Percentiles rank a stretch among this genome's conserved stretches.
Conservation (phyloP, 2,797 vertebrate species). For the Microctenopoma lineatum region DNA sequence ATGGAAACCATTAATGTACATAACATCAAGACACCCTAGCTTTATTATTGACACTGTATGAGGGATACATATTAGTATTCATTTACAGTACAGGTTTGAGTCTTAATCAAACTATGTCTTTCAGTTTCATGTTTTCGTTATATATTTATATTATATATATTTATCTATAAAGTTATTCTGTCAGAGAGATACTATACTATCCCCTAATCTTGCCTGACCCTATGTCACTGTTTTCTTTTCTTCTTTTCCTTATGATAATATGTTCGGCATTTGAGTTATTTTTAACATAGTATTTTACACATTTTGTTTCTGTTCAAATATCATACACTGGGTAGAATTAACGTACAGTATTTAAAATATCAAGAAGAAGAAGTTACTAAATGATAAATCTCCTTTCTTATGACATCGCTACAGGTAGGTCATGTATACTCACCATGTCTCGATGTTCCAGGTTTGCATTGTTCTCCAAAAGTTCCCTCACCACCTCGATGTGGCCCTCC, state of each 20-base stretch:
- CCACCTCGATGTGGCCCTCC: slow-evolving; percentile 92
- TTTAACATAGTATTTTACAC: not conserved
- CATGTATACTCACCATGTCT: slow-evolving; percentile 89
- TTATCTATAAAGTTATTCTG: not conserved
- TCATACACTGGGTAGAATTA: too few species aligned
- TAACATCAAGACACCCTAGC: slow-evolving; percentile 3
- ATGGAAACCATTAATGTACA: slow-evolving; percentile 26
- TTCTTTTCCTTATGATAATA: not conserved
- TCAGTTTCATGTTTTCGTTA: not conserved
- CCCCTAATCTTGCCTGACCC: not conserved
- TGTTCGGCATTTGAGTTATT: not conserved
- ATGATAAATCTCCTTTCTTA: not conserved
- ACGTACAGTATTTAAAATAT: too few species aligned
- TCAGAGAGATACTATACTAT: not conserved
- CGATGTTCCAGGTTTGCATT: slow-evolving; percentile 93
- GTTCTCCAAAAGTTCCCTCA: slow-evolving; percentile 89
- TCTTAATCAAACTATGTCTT: not conserved
- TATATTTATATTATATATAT: too few species aligned
- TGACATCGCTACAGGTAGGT: not conserved
- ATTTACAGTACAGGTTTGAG: not conserved
- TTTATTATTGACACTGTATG: not conserved
- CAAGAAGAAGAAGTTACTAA: too few species aligned
- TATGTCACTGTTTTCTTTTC: not conserved
- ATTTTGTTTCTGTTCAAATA: too few species aligned
- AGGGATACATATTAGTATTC: not conserved